phyloP scores from a whole-genome alignment of 2,888 invertebrate genomes.

The Eledona agricola region DNA sequence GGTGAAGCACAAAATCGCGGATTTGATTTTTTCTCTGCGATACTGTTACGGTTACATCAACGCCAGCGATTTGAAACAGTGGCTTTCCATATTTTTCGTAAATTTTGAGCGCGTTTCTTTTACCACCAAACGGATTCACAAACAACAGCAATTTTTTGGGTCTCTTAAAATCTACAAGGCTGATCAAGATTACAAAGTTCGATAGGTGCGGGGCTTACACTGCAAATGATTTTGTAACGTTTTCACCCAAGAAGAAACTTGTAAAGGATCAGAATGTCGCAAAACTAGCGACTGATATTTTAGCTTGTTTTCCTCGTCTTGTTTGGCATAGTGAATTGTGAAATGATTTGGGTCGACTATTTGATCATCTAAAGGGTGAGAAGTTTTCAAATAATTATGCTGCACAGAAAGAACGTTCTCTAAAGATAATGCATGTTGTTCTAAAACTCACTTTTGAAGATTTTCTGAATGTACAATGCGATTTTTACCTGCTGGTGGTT shows the following conservation, averaged over 20 bases:
- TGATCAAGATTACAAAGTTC: neutral
- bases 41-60: conserved; percentile 72
- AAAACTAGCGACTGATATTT: conserved; percentile 67
- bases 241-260: conserved; percentile 71
- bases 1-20: conserved; percentile 70
- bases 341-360: conserved; percentile 63
- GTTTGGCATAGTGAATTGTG: conserved; percentile 71
- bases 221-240: conserved; percentile 66
- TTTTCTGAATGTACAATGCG: conserved; percentile 2
- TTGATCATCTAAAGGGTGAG: conserved; percentile 57
- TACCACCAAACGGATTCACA: conserved; percentile 87
- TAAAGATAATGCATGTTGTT: conserved; percentile 66
- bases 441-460: conserved; percentile 56
- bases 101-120: conserved; percentile 74
- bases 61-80: conserved; percentile 70
- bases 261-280: conserved; percentile 68
- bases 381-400: conserved; percentile 60
- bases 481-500: conserved; percentile 65
- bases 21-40: conserved; percentile 83
- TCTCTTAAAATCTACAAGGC: conserved; percentile 65
- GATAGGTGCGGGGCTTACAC: conserved; percentile 57
- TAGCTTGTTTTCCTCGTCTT: conserved; percentile 68
- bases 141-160: conserved; percentile 79
- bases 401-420: conserved; percentile 67
- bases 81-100: conserved; percentile 78